Percentiles rank a stretch among this genome's conserved stretches.
phyloP scores from a whole-genome alignment of 2,113 vertebrate genomes.

The Jacana jacana region DNA sequence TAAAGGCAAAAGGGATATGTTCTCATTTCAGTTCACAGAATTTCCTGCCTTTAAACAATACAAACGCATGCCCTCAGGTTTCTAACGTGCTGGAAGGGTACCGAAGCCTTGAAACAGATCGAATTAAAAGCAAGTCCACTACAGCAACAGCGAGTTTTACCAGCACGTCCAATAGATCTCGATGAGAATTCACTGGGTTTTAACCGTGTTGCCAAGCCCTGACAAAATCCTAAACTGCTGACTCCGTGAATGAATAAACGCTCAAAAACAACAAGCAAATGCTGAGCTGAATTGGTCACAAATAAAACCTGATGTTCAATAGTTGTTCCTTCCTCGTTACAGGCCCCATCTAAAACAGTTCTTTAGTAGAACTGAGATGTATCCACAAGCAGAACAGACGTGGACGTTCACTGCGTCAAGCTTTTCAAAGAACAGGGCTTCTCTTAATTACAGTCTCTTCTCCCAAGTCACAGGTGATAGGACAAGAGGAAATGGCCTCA shows the following conservation, averaged over 20 bases:
- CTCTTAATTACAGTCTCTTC: neutral
- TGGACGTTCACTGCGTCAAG: neutral
- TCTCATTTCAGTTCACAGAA: slow-evolving; percentile 60
- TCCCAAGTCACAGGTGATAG: neutral
- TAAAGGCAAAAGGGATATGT: slow-evolving; percentile 49
- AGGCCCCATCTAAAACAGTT: neutral
- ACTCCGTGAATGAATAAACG: neutral
- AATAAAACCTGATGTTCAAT: neutral
- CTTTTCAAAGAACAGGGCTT: neutral
- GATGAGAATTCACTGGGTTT: slow-evolving; percentile 8
- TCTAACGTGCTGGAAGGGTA: neutral
- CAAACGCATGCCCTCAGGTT: slow-evolving; percentile 38
- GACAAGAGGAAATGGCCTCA: neutral
- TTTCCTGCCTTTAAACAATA: slow-evolving; percentile 63
- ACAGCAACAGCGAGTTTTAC: neutral
- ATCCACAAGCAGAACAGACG: fast-evolving
- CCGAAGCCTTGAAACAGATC: slow-evolving; percentile 38
- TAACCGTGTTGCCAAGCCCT: neutral
- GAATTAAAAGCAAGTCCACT: slow-evolving; percentile 33
- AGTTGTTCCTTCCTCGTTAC: neutral
- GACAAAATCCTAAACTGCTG: neutral
- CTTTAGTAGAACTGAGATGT: neutral
- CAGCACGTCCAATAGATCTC: neutral
- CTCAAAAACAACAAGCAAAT: neutral
- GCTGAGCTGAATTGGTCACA: neutral